phyloP scores from a whole-genome alignment of 2,888 invertebrate species.

The Prosopocoilus inquinatus region DNA sequence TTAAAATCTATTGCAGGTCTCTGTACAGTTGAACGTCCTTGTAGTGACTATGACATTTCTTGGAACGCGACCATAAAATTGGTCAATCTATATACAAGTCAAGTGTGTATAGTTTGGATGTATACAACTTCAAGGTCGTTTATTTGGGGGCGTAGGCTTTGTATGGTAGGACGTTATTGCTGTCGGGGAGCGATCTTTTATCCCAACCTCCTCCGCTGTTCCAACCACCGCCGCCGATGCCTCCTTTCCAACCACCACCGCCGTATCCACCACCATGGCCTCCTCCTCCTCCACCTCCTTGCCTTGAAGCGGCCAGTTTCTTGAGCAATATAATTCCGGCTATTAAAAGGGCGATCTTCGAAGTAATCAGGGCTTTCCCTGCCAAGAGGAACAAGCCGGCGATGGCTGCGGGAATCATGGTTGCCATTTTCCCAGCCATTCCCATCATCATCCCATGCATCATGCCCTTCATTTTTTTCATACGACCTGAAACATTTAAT shows the following conservation, averaged over 20 bases:
- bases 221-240: constrained; percentile 47
- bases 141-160: constrained; percentile 58
- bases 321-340: constrained; percentile 80
- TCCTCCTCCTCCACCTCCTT: constrained; percentile 54
- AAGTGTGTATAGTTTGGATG: background rate
- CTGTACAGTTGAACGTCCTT: background rate
- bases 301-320: constrained; percentile 72
- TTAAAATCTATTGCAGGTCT: no score
- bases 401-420: constrained; percentile 76
- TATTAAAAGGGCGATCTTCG: constrained; percentile 76
- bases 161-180: constrained; percentile 70
- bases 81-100: constrained; percentile 25
- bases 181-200: constrained; percentile 59
- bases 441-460: constrained; percentile 92
- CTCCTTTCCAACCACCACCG: constrained; percentile 51
- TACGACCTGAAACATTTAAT: constrained; percentile 63
- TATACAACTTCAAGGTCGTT: constrained; percentile 6
- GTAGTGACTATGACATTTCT: background rate
- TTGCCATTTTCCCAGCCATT: constrained; percentile 79
- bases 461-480: constrained; percentile 83
- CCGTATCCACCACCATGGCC: constrained; percentile 34
- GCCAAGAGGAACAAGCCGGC: constrained; percentile 78
- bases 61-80: constrained; percentile 27
- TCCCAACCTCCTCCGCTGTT: constrained; percentile 64
- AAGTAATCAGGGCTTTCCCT: constrained; percentile 79